phyloP scores from a whole-genome alignment of 2,113 vertebrate genomes.

The Tetraodon nigroviridis region DNA sequence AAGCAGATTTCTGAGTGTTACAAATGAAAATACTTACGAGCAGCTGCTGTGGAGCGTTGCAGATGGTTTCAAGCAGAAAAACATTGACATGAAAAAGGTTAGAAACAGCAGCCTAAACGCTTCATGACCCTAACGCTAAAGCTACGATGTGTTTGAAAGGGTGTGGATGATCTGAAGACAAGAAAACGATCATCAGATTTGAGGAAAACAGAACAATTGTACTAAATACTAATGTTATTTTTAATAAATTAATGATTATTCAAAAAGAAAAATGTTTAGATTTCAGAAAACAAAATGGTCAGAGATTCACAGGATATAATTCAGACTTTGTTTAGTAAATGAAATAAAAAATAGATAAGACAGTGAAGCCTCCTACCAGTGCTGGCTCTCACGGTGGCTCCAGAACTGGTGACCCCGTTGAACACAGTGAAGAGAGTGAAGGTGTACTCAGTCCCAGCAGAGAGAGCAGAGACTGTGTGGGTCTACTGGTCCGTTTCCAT shows the following conservation, averaged over 20 bases:
- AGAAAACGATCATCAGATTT: too few relatives aligned
- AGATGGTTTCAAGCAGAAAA: not conserved
- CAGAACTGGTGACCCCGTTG: constrained; percentile 13
- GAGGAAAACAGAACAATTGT: too few relatives aligned
- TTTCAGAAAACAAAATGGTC: too few relatives aligned
- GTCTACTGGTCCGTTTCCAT: too few relatives aligned
- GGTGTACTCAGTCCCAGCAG: constrained; percentile 1
- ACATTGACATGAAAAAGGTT: not conserved
- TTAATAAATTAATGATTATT: too few relatives aligned
- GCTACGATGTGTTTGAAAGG: too few relatives aligned
- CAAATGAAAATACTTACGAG: not conserved
- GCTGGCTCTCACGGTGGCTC: not conserved
- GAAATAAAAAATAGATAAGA: not conserved
- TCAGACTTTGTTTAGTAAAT: not conserved
- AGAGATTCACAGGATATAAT: not conserved
- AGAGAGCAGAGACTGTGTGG: not conserved
- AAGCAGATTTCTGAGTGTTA: too few relatives aligned
- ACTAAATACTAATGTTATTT: too few relatives aligned
- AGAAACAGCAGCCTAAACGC: too few relatives aligned
- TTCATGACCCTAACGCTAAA: too few relatives aligned
- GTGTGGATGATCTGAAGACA: too few relatives aligned
- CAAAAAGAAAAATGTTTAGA: too few relatives aligned
- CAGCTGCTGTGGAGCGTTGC: not conserved
- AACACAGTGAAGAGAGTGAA: constrained; percentile 38
- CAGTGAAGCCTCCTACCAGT: constrained; percentile 25